Evolutionary conservation across 2,888 invertebrate species (phyloP).

Genomic region (Nineta flava): DNA sequence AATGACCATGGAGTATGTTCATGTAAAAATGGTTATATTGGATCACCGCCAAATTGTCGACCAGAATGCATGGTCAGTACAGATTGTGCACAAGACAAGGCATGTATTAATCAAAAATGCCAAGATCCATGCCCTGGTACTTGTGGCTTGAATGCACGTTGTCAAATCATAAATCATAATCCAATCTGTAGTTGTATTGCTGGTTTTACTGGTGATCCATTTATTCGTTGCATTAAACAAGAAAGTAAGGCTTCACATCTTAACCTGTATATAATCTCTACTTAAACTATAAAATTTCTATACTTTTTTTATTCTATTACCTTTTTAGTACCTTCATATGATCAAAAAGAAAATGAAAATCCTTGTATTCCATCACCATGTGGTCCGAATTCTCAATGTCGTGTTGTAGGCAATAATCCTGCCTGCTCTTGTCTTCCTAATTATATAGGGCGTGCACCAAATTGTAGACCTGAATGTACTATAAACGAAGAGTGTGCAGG

Average conservation of each 20-base stretch:
- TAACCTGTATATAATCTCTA: too few species aligned
- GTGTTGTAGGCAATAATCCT: conserved; percentile 35
- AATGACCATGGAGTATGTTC: conserved; percentile 71
- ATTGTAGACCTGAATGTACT: conserved; percentile 49
- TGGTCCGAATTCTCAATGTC: conserved; percentile 44
- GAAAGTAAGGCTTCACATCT: conserved; percentile 34
- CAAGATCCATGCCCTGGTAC: conserved; percentile 67
- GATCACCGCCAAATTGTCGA: conserved; percentile 61
- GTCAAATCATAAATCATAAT: conserved; percentile 72
- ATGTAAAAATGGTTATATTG: conserved; percentile 57
- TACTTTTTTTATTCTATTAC: background rate
- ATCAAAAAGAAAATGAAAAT: conserved; percentile 24
- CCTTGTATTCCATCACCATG: conserved; percentile 50
- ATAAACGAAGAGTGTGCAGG: conserved; percentile 59
- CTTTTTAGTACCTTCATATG: conserved; percentile 23
- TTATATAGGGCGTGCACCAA: conserved; percentile 43
- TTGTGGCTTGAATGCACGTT: conserved; percentile 67
- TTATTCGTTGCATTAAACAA: conserved; percentile 47
- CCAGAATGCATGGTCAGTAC: conserved; percentile 75
- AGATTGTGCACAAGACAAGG: conserved; percentile 65
- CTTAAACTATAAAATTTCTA: too few species aligned
- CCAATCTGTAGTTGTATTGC: conserved; percentile 72
- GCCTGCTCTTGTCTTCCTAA: conserved; percentile 42
- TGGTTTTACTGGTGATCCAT: conserved; percentile 69
- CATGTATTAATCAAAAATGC: conserved; percentile 68